Conservation (phyloP, 2,113 vertebrate species). For the Benitochromis conjunctus region DNA sequence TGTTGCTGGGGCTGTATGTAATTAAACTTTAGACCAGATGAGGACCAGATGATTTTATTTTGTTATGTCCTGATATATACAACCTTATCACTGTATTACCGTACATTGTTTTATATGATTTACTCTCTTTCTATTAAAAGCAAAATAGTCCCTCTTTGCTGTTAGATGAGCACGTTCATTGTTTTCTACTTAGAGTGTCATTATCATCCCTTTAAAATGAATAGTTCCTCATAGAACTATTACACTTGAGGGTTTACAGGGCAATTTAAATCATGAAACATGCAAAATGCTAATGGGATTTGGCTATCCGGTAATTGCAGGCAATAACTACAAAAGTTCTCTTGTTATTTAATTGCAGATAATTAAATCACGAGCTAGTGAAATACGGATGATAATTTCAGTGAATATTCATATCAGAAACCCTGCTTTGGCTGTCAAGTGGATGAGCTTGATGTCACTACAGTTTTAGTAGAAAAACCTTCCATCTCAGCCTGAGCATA, state of each 20-base stretch:
- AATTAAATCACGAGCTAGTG: constrained; percentile 53
- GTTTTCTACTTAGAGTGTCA: constrained; percentile 23
- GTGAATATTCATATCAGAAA: constrained; percentile 65
- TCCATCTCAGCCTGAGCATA: background rate
- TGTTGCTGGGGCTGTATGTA: background rate
- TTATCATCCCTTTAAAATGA: constrained; percentile 36
- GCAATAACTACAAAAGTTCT: constrained; percentile 70
- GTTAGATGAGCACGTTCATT: constrained; percentile 17
- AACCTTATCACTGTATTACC: background rate
- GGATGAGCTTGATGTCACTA: constrained; percentile 40
- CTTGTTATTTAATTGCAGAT: constrained; percentile 66
- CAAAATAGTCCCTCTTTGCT: background rate
- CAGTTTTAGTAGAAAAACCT: background rate
- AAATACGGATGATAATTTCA: constrained; percentile 56
- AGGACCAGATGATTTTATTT: background rate
- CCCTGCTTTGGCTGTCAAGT: constrained; percentile 30
- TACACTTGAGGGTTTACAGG: constrained; percentile 5
- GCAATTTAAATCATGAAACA: constrained; percentile 55
- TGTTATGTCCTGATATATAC: background rate
- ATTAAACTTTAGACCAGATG: background rate
- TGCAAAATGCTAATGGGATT: constrained; percentile 68
- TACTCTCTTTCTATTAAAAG: background rate
- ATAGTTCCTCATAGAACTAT: constrained; percentile 32
- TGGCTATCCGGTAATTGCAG: constrained; percentile 58
- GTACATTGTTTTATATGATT: background rate